These are phyloP conservation scores for Bucco capensis DNA, from an alignment of 2,113 vertebrate genomes.

Conservation along the genomic window DNA sequence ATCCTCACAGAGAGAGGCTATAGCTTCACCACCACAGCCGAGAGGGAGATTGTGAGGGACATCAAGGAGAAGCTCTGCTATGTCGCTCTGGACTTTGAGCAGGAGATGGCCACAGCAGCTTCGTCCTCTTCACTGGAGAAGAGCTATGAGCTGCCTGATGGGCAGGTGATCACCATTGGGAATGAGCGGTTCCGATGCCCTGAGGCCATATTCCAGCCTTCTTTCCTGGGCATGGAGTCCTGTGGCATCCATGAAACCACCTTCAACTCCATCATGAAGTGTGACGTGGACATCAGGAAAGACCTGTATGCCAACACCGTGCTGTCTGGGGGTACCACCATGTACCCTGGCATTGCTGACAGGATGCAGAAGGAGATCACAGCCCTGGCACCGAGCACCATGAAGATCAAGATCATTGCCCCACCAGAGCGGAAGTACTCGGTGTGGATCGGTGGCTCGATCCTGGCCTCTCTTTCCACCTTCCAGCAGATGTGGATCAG, in stretches of 20 bases:
- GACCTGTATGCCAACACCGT: conserved; percentile 69
- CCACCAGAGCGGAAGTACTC: conserved; percentile 67
- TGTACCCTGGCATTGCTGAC: conserved; percentile 72
- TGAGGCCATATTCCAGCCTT: conserved; percentile 73
- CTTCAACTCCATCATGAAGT: conserved; percentile 72
- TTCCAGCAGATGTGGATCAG: conserved; percentile 80
- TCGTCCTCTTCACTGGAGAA: conserved; percentile 64
- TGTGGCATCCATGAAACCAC: conserved; percentile 67
- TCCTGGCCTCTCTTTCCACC: conserved; percentile 72
- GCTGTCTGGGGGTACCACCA: conserved; percentile 70
- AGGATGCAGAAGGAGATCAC: conserved; percentile 72
- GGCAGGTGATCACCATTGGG: conserved; percentile 74
- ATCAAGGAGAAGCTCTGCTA: conserved; percentile 76
- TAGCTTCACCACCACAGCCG: conserved; percentile 70
- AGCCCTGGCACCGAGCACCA: conserved; percentile 47
- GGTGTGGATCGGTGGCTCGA: conserved; percentile 71
- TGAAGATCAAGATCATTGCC: conserved; percentile 72
- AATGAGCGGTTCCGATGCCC: conserved; percentile 74
- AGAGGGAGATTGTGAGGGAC: conserved; percentile 72
- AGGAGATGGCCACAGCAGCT: conserved; percentile 68
- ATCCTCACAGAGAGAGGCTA: conserved; percentile 70
- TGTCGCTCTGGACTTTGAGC: conserved; percentile 74
- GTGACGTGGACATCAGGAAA: conserved; percentile 64
- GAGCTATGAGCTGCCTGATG: conserved; percentile 72
- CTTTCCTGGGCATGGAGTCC: conserved; percentile 70